phyloP scores from a whole-genome alignment of 2,113 vertebrate genomes.

The Scortum barcoo region DNA sequence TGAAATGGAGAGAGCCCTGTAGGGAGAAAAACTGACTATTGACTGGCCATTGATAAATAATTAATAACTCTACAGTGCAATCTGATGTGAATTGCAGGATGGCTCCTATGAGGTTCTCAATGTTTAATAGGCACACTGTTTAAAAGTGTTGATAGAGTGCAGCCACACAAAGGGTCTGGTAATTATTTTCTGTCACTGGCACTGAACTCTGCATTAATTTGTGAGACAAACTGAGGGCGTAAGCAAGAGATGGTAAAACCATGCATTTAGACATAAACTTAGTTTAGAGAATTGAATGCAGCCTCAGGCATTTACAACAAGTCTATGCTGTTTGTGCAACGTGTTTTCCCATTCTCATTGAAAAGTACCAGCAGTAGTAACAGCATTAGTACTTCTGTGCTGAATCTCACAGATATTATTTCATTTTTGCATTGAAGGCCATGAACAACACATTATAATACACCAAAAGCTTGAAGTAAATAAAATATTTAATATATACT shows the following conservation, averaged over 20 bases:
- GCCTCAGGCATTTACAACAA: background rate
- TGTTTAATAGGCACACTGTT: constrained; percentile 47
- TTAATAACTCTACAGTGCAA: constrained; percentile 34
- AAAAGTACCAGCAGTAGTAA: background rate
- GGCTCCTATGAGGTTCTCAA: constrained; percentile 20
- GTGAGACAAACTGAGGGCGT: background rate
- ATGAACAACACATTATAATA: background rate
- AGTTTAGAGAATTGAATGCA: constrained; percentile 10
- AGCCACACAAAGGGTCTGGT: constrained; percentile 14
- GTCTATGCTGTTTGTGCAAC: background rate
- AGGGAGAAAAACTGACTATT: constrained; percentile 40
- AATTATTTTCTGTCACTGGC: constrained; percentile 33
- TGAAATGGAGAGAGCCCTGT: constrained; percentile 20
- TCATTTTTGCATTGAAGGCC: background rate
- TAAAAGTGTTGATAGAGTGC: constrained; percentile 32
- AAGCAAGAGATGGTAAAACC: background rate
- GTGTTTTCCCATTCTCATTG: background rate
- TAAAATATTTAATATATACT: background rate
- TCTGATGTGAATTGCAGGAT: constrained; percentile 34
- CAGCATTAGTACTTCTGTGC: background rate
- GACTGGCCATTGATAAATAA: constrained; percentile 65
- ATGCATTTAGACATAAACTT: too few species aligned
- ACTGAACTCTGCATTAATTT: constrained; percentile 23
- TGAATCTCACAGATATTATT: background rate
- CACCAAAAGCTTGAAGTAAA: background rate